Evolutionary conservation across 2,888 invertebrate genomes (phyloP).

Genomic region (Polyommatus iphigenia): DNA sequence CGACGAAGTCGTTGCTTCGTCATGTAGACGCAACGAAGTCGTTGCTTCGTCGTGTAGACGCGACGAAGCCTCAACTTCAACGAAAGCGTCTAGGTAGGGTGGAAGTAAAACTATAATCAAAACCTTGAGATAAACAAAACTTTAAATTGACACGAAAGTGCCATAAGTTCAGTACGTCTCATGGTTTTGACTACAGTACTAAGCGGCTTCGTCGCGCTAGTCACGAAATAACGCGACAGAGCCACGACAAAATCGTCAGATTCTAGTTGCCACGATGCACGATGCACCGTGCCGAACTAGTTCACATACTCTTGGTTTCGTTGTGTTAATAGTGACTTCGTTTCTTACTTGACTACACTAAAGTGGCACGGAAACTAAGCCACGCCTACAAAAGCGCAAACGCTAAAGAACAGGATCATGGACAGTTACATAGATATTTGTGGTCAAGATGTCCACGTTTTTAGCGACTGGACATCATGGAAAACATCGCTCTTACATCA

Average conservation of each 20-base stretch:
- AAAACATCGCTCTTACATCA: neutral
- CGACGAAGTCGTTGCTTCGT: too few relatives aligned
- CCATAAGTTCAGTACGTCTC: too few relatives aligned
- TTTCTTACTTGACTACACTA: neutral
- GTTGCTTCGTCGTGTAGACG: too few relatives aligned
- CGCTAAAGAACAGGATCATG: neutral
- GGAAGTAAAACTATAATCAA: too few relatives aligned
- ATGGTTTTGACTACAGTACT: too few relatives aligned
- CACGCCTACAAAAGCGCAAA: neutral
- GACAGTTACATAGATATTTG: too few relatives aligned
- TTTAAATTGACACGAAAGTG: too few relatives aligned
- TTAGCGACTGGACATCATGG: neutral
- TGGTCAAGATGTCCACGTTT: neutral
- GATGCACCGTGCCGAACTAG: neutral
- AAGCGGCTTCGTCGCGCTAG: neutral
- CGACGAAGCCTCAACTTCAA: too few relatives aligned
- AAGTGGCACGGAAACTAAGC: neutral
- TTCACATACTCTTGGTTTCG: neutral
- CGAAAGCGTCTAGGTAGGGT: too few relatives aligned
- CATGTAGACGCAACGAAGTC: too few relatives aligned
- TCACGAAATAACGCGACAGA: neutral
- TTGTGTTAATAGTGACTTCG: neutral
- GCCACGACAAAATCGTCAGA: neutral
- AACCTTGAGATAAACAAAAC: too few relatives aligned
- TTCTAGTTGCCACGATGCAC: constrained; percentile 10